Percentiles rank a stretch among this genome's conserved stretches.
phyloP scores from a whole-genome alignment of 2,113 vertebrate species.

The Lepisosteus osseus region DNA sequence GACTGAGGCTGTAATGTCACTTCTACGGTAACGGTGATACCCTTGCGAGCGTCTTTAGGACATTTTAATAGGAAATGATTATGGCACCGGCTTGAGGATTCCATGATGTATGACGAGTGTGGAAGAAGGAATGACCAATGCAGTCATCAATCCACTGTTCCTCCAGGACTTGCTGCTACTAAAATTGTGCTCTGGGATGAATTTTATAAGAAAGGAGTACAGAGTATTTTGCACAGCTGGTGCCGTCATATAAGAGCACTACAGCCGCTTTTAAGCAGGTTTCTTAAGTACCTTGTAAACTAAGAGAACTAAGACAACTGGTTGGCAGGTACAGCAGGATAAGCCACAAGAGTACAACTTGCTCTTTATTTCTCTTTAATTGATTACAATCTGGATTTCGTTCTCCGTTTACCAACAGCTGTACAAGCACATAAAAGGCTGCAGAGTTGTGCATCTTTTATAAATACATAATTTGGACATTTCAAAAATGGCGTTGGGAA shows the following conservation, averaged over 20 bases:
- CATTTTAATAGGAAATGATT: too few species aligned
- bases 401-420: constrained; percentile 12
- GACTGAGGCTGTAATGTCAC: too few species aligned
- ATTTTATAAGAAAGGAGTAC: constrained; percentile 1
- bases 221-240: neutral
- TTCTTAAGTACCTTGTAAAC: neutral
- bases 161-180: constrained; percentile 25
- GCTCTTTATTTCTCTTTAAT: constrained; percentile 24
- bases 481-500: neutral
- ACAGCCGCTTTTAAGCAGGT: neutral
- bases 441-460: neutral
- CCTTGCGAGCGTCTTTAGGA: too few species aligned
- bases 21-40: too few species aligned
- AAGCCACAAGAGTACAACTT: neutral
- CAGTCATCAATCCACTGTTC: too few species aligned
- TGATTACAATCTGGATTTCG: constrained; percentile 17
- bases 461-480: constrained; percentile 3
- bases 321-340: too few species aligned
- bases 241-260: too few species aligned
- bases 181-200: constrained; percentile 26
- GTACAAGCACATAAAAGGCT: constrained; percentile 20
- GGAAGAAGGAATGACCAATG: too few species aligned
- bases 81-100: too few species aligned
- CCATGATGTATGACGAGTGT: too few species aligned
- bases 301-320: neutral